phyloP scores from a whole-genome alignment of 2,113 vertebrate species.

The Poecile atricapillus region DNA sequence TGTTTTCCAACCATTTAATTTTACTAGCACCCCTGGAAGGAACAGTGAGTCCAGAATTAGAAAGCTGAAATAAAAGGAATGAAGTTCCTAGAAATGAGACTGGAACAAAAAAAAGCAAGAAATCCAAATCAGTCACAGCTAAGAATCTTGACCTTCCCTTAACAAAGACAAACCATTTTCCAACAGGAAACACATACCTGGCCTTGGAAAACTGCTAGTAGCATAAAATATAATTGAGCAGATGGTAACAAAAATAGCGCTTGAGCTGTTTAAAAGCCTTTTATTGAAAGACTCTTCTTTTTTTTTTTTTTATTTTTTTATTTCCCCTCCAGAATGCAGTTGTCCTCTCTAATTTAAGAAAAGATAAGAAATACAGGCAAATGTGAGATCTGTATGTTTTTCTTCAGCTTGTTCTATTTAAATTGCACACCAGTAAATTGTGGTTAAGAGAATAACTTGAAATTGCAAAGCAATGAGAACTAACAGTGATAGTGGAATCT shows the following conservation, averaged over 20 bases:
- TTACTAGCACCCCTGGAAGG: not conserved
- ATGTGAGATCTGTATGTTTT: not conserved
- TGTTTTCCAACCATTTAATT: not conserved
- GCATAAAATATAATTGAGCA: not conserved
- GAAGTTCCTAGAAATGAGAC: not conserved
- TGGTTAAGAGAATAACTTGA: not conserved
- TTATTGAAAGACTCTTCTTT: not conserved
- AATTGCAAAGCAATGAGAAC: not conserved
- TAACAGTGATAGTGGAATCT: not conserved
- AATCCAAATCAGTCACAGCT: not conserved
- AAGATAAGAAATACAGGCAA: not conserved
- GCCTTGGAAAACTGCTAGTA: not conserved
- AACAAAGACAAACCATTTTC: not conserved
- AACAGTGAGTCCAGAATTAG: not conserved
- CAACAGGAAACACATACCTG: not conserved
- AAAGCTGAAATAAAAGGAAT: constrained; percentile 11
- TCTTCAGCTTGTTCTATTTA: not conserved
- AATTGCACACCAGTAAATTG: not conserved
- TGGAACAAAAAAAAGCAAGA: not conserved
- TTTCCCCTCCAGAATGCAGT: not conserved
- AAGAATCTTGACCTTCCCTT: not conserved
- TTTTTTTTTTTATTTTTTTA: too few relatives aligned
- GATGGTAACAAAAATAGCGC: not conserved
- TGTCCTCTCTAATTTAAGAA: not conserved
- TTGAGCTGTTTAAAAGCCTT: not conserved